phyloP scores from a whole-genome alignment of 2,888 invertebrate species.

The Pterobdella sp. region DNA sequence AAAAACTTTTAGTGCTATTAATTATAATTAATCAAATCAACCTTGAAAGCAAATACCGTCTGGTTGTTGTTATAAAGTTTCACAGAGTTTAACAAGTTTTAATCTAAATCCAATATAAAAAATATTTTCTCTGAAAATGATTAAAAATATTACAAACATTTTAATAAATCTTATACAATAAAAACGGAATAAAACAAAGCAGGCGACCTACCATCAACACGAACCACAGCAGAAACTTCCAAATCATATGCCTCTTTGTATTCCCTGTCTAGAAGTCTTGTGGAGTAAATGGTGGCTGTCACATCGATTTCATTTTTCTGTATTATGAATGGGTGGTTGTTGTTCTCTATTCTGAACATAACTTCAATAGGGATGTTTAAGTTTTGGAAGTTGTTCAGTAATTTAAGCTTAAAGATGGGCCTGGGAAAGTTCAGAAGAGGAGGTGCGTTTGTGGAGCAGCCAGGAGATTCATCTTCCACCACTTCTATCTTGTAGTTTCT shows the following conservation, averaged over 20 bases:
- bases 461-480: neutral
- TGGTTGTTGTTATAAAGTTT: too few species aligned
- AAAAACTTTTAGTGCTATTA: too few species aligned
- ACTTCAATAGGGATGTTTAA: neutral
- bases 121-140: neutral
- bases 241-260: neutral
- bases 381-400: neutral
- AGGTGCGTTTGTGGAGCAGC: neutral
- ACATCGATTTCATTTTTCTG: too few species aligned
- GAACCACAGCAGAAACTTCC: neutral
- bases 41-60: too few species aligned
- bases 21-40: too few species aligned
- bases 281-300: neutral
- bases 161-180: neutral
- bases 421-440: neutral
- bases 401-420: neutral
- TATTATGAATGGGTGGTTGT: neutral
- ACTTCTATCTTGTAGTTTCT: neutral
- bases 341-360: neutral
- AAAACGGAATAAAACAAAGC: too few species aligned
- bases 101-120: constrained; percentile 13
- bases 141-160: constrained; percentile 1
- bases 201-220: neutral
- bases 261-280: neutral
- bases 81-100: too few species aligned